Base-by-base conservation (phyloP, 1,140 invertebrate species). In the Monomorium pharaonis region DNA sequence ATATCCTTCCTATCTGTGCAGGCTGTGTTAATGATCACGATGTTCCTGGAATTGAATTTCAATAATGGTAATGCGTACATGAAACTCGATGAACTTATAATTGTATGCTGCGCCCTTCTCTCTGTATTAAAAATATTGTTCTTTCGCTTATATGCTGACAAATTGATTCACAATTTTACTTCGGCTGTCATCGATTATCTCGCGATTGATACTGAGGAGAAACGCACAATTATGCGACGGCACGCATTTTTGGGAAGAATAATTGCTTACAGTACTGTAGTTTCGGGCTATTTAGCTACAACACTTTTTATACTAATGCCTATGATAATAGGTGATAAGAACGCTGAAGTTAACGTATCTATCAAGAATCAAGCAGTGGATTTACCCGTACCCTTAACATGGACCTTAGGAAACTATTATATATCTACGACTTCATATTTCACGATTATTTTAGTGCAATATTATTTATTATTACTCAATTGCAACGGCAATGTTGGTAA, bases 121-220 rank as follows among this genome's bases (percentile, higher is more conserved):
- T 65, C 84, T 2, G 1, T 86, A 0, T 12, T 30, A 1, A 89
- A 89, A 0, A 10, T 89, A 4, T 6, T 27, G 0, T 70, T 3
- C 7, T 89, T 77, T 3, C 87, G 63, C 14, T 1, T 83, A 3
- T 21, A 54, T 7, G 27, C 60, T 0, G 18, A 27, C 0, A 58
- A 85, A 0, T 18, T 89, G 0, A n/a, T 42, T 5, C 3, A 3
- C 5, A 89, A 89, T 47, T 89, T 83, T 7, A 21, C 44, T 10
- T 88, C 84, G 3, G 87, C 84, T 0, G 0, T 86, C 24, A 84
- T 10, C 2, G 88, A 89, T 70, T 89, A 89, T 56, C 10, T 21
- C 0, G 16, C 80, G 9, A 3, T 63, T 0, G 44, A 56, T 0
- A 47, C 6, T 0, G 49, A 83, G 0, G 63, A 86, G 5, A 76